phyloP scores from a whole-genome alignment of 2,797 vertebrate species.

The Anabas testudineus region DNA sequence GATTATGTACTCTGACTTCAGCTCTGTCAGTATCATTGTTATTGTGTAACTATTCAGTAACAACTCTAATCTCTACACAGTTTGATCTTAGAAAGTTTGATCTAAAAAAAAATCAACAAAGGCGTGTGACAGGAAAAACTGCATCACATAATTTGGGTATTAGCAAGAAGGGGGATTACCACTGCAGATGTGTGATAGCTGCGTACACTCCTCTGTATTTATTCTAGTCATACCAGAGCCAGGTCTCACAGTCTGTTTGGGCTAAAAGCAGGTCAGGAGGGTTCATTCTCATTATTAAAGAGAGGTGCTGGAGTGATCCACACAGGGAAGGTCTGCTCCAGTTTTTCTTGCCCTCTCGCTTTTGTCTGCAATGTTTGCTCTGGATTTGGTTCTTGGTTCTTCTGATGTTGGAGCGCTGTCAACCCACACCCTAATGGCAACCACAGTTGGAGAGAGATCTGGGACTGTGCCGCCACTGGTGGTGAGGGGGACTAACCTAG shows the following conservation, averaged over 20 bases:
- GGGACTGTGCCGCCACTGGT: slow-evolving; percentile 44
- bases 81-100: not conserved
- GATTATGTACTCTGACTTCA: not conserved
- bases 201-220: slow-evolving; percentile 49
- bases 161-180: slow-evolving; percentile 8
- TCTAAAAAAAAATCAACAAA: not conserved
- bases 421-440: slow-evolving; percentile 75
- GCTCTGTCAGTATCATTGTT: not conserved
- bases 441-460: slow-evolving; percentile 52
- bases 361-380: slow-evolving; percentile 75
- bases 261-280: slow-evolving; percentile 68
- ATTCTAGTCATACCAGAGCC: slow-evolving; percentile 51
- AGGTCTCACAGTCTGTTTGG: slow-evolving; percentile 39
- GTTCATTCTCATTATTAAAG: slow-evolving; percentile 66
- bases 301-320: slow-evolving; percentile 54
- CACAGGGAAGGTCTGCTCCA: slow-evolving; percentile 65
- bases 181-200: slow-evolving; percentile 23
- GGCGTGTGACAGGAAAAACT: slow-evolving; percentile 14
- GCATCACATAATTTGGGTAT: slow-evolving; percentile 25
- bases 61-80: not conserved
- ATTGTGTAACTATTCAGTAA: not conserved
- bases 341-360: slow-evolving; percentile 57
- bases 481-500: slow-evolving; percentile 55
- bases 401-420: slow-evolving; percentile 52
- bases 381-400: slow-evolving; percentile 72